Conservation (phyloP, 1,140 invertebrate species). For the Ericerus pela region DNA sequence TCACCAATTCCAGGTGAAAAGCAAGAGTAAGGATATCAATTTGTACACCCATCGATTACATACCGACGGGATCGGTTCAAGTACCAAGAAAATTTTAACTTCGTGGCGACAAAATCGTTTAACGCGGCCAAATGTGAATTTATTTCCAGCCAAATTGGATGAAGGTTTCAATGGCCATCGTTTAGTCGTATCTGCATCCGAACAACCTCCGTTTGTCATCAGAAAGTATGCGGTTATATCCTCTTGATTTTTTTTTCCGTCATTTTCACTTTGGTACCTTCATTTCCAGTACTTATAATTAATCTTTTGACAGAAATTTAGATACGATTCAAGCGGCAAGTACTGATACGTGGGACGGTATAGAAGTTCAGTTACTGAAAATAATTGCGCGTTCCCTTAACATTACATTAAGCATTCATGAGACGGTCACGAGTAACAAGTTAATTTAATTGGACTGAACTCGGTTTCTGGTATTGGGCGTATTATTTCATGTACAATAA, state of each 20-base stretch:
- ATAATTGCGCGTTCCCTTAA: constrained; percentile 44
- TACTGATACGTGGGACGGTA: constrained; percentile 44
- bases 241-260: neutral
- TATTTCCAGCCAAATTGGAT: constrained; percentile 49
- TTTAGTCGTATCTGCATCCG: constrained; percentile 43
- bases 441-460: constrained; percentile 4
- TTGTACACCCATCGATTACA: constrained; percentile 53
- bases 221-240: constrained; percentile 36
- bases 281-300: neutral
- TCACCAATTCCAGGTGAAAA: too few species aligned
- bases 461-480: neutral
- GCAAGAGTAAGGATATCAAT: constrained; percentile 19
- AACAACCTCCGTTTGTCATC: constrained; percentile 53
- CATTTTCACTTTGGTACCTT: neutral
- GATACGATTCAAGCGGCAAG: too few species aligned
- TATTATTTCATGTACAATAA: too few species aligned
- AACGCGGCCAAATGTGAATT: constrained; percentile 39
- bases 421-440: constrained; percentile 29
- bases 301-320: too few species aligned
- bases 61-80: constrained; percentile 47
- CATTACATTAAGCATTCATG: constrained; percentile 48
- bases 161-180: constrained; percentile 52
- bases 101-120: constrained; percentile 46
- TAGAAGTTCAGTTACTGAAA: constrained; percentile 46
- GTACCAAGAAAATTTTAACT: constrained; percentile 41